Base-by-base conservation (phyloP, 2,888 invertebrate species). In the Embidobia sp. region DNA sequence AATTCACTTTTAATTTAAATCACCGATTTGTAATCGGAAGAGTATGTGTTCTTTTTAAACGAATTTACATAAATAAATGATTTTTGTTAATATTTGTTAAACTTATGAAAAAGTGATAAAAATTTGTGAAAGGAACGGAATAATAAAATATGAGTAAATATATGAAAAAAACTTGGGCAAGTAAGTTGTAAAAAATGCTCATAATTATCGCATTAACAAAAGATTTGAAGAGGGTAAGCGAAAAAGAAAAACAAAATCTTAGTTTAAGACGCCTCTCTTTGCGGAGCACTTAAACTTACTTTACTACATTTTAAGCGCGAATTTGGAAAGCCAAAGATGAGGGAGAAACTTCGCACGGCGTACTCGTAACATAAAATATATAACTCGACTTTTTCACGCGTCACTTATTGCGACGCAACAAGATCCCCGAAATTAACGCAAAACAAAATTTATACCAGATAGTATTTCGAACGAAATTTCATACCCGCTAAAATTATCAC, bases 341-440 rank as follows among this genome's bases (percentile, higher is more conserved):
- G 33, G 22, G 16, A 44, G 46, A 18, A 37, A 48, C 18, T 67
- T 40, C 7, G 67, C 10, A 26, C 55, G 8, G 31, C 49, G 48
- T 13, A 18, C 27, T 53, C 64, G 44, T 19, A 55, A 53, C 55
- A 33, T 55, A 46, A 66, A 66, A 49, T 33, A 31, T 10, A 49
- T 42, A 51, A 57, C 57, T 69, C 26, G 22, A 55, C 48, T 59
- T 51, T 59, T 59, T 59, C 48, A 48, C 63, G 63, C 72, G 55
- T 64, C 55, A 48, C 63, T 72, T 49, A 64, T 64, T 64, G 33
- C 63, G 31, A 40, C 33, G 46, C 48, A 48, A 55, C 51, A 42
- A 37, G 33, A 64, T 64, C 10, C 42, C 46, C 64, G 49, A 64
- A 64, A 64, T 55, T 48, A 73, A 63, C 49, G 70, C 44, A 27